Evolutionary conservation across 2,888 invertebrate species (phyloP).

Genomic region (Philhelius pedissequus): DNA sequence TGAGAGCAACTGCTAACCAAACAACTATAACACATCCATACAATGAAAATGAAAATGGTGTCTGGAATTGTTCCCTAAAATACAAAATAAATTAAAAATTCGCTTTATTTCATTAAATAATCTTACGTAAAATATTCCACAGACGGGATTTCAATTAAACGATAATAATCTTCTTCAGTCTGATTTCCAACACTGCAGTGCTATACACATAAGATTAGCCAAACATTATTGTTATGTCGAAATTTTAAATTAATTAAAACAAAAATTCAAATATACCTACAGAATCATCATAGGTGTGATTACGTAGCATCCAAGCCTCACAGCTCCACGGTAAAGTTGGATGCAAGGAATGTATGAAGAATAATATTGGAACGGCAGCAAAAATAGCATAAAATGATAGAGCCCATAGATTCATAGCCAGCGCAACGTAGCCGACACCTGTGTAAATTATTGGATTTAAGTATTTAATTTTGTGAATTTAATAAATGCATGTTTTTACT

Average conservation of each 20-base stretch:
- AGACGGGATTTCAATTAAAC: background rate
- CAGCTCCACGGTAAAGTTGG: slow-evolving; percentile 84
- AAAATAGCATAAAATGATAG: slow-evolving; percentile 90
- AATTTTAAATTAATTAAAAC: background rate
- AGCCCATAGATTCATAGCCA: slow-evolving; percentile 87
- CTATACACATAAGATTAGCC: background rate
- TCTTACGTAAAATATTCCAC: slow-evolving; percentile 41
- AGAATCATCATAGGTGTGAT: background rate
- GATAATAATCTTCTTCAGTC: background rate
- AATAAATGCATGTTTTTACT: background rate
- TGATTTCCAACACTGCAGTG: background rate
- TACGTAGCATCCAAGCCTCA: slow-evolving; percentile 2
- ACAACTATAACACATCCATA: slow-evolving; percentile 11
- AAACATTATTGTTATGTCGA: background rate
- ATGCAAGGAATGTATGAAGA: slow-evolving; percentile 85
- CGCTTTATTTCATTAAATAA: background rate
- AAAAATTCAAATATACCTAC: background rate
- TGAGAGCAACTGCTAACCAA: slow-evolving; percentile 14
- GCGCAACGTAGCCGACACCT: slow-evolving; percentile 92
- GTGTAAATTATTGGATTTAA: too few species aligned
- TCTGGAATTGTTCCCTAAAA: background rate
- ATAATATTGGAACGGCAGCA: slow-evolving; percentile 89
- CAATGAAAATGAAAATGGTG: slow-evolving; percentile 21
- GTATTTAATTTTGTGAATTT: background rate
- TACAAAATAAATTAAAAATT: background rate